Percentiles rank a stretch among this genome's conserved stretches.
Conservation (phyloP, 2,888 invertebrate species). For the Incurvaria masculella region DNA sequence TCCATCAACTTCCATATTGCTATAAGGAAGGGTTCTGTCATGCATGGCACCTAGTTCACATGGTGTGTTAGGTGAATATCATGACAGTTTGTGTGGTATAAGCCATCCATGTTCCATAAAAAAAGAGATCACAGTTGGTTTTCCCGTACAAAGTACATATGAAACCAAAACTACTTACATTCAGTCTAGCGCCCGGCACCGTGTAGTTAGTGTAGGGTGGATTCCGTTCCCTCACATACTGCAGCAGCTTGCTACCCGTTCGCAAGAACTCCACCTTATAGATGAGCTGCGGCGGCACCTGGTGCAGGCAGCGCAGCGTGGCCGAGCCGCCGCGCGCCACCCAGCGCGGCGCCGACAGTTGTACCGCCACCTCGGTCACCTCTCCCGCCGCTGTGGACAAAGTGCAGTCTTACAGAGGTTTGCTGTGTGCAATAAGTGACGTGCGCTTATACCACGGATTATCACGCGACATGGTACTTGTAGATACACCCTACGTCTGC, state of each 20-base stretch:
- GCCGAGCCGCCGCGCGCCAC: conserved; percentile 71
- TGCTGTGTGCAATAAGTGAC: no score
- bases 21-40: no score
- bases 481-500: no score
- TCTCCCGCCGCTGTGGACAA: conserved; percentile 32
- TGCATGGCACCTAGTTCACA: no score
- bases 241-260: conserved; percentile 65
- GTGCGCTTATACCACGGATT: no score
- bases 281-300: conserved; percentile 68
- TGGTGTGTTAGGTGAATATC: no score
- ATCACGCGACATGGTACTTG: no score
- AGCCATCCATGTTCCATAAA: no score
- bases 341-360: conserved; percentile 67
- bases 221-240: conserved; percentile 72
- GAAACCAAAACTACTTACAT: conserved; percentile 57
- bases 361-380: conserved; percentile 59
- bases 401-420: no score
- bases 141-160: background rate
- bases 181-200: conserved; percentile 66
- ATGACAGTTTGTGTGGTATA: no score
- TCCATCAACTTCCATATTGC: no score
- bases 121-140: background rate
- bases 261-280: conserved; percentile 68
- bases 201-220: conserved; percentile 68
- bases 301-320: conserved; percentile 70